Evolutionary conservation across 2,888 invertebrate genomes (phyloP).

Genomic region (Habroteleia sp.): DNA sequence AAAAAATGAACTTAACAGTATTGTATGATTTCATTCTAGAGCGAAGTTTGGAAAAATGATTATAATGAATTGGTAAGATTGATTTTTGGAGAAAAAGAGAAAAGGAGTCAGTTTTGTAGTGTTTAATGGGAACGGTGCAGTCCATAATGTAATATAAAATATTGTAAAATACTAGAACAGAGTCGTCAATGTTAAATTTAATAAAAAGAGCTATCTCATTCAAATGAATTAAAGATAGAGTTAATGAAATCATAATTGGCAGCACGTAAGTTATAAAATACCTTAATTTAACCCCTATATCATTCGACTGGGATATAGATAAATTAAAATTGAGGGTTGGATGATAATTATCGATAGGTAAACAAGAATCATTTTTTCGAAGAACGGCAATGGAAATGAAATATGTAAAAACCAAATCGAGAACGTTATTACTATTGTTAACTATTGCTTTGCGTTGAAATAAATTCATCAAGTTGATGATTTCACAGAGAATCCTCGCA

Average conservation of each 20-base stretch:
- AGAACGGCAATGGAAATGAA: background rate
- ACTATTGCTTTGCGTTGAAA: background rate
- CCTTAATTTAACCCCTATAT: background rate
- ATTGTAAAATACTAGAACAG: too few species aligned
- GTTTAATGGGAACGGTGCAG: too few species aligned
- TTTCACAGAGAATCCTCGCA: background rate
- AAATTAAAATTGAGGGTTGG: background rate
- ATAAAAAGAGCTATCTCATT: background rate
- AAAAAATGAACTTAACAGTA: too few species aligned
- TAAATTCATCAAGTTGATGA: background rate
- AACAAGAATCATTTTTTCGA: background rate
- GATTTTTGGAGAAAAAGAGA: background rate
- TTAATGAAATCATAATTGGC: constrained; percentile 11
- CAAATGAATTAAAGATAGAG: background rate
- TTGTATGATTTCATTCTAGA: background rate
- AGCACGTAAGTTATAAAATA: constrained; percentile 2
- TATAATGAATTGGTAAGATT: background rate
- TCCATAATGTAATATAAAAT: too few species aligned
- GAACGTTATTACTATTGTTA: background rate
- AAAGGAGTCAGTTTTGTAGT: too few species aligned
- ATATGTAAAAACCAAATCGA: background rate
- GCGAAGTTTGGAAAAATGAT: constrained; percentile 4
- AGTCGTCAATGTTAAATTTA: too few species aligned
- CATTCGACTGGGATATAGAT: background rate
- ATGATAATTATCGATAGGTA: constrained; percentile 4